Evolutionary conservation across 2,797 vertebrate species (phyloP).

Genomic region (Myotis vivesi): DNA sequence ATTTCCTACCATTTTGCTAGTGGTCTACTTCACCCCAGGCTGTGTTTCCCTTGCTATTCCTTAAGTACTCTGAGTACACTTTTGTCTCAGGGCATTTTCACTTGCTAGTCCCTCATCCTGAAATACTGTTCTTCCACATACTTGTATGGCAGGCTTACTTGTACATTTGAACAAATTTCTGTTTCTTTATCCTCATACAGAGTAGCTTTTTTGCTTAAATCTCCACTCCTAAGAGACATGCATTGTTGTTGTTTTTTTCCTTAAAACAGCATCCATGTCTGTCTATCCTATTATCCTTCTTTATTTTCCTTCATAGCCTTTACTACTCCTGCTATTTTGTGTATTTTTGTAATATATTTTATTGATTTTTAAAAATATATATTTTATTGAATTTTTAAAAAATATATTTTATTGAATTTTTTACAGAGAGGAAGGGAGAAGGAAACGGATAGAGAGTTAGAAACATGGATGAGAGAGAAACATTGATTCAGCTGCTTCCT

Average conservation of each 20-base stretch:
- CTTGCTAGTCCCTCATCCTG: not conserved
- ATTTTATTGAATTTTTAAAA: too few species aligned
- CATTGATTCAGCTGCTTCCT: too few species aligned
- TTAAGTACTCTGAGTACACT: not conserved
- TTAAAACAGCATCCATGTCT: not conserved
- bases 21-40: not conserved
- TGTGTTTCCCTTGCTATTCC: not conserved
- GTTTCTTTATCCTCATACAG: not conserved
- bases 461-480: too few species aligned
- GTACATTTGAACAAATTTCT: not conserved
- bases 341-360: not conserved
- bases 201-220: not conserved
- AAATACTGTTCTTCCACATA: not conserved
- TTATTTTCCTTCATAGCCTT: not conserved
- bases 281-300: not conserved
- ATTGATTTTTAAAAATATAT: not conserved
- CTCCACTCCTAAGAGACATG: not conserved
- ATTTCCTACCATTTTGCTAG: not conserved
- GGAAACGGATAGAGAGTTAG: too few species aligned
- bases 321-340: not conserved
- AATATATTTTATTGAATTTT: too few species aligned
- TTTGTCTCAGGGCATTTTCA: not conserved
- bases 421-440: too few species aligned
- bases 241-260: too few species aligned
- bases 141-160: not conserved